These are phyloP conservation scores for Aromia moschata DNA, from an alignment of 2,888 invertebrate genomes.

Conservation along the genomic window DNA sequence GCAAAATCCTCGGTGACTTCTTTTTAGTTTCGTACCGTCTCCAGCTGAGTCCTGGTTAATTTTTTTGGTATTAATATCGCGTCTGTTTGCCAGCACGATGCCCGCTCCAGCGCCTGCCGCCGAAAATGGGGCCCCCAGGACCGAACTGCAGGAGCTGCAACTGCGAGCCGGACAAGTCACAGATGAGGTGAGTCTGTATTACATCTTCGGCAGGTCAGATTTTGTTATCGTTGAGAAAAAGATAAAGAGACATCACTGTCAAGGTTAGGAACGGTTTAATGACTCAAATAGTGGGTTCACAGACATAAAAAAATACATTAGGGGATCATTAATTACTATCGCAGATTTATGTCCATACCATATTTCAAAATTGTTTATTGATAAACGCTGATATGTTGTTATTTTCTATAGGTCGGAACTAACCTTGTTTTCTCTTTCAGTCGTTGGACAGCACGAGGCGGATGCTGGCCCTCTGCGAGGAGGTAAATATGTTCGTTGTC, in stretches of 20 bases:
- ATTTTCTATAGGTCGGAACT: no score
- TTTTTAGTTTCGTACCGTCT: not conserved
- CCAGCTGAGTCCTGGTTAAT: not conserved
- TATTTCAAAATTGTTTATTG: no score
- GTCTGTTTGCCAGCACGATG: slow-evolving; percentile 62
- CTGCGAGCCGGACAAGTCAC: slow-evolving; percentile 84
- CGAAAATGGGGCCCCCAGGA: slow-evolving; percentile 77
- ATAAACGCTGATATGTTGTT: no score
- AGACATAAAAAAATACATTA: no score
- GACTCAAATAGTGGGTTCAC: no score
- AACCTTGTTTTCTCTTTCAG: slow-evolving; percentile 68
- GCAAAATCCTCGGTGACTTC: slow-evolving; percentile 31
- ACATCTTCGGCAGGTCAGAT: no score
- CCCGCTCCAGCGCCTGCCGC: slow-evolving; percentile 71
- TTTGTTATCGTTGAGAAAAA: no score
- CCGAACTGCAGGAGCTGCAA: slow-evolving; percentile 90
- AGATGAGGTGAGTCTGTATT: slow-evolving; percentile 89
- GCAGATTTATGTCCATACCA: no score
- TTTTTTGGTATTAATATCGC: slow-evolving; percentile 6
- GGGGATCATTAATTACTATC: no score
- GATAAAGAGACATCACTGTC: no score
- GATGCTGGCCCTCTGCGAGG: slow-evolving; percentile 92
- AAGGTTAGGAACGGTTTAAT: no score
- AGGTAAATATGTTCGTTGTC: slow-evolving; percentile 71
- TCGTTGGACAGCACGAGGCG: slow-evolving; percentile 92